A percentile compares a stretch with the other conserved stretches of the same genome.
Conservation (phyloP, 2,797 vertebrate species). For the Mallotus villosus region DNA sequence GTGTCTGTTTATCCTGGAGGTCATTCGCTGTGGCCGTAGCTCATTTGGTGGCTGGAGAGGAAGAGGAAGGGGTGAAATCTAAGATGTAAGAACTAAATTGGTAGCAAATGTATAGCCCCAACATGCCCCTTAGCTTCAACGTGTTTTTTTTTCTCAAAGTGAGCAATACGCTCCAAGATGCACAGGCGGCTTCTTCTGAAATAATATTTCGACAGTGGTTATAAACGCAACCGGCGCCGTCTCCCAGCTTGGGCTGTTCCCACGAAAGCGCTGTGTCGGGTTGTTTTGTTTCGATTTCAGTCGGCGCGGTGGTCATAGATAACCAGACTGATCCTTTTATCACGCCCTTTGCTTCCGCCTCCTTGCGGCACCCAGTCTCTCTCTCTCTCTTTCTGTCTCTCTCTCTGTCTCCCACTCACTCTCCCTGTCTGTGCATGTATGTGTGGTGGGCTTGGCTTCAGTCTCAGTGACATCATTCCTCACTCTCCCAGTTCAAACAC, state of each 20-base stretch:
- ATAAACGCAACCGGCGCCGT: constrained; percentile 65
- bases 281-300: constrained; percentile 69
- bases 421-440: no score
- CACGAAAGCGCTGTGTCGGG: constrained; percentile 68
- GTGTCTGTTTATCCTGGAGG: constrained; percentile 71
- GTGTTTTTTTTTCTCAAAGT: constrained; percentile 47
- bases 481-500: no score
- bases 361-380: no score
- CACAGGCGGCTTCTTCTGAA: constrained; percentile 67
- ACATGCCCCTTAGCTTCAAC: constrained; percentile 58
- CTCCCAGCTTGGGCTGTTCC: constrained; percentile 73
- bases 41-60: constrained; percentile 53
- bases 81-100: constrained; percentile 69
- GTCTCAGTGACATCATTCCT: no score
- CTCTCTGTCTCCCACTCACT: no score
- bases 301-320: constrained; percentile 54
- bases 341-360: no score
- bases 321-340: constrained; percentile 3
- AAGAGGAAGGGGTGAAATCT: constrained; percentile 60
- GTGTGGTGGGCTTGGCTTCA: no score
- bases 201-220: constrained; percentile 78
- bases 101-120: constrained; percentile 71
- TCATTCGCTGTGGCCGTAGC: constrained; percentile 49
- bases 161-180: constrained; percentile 56
- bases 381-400: no score